phyloP scores from a whole-genome alignment of 2,113 vertebrate genomes.

The Dasyornis broadbenti region DNA sequence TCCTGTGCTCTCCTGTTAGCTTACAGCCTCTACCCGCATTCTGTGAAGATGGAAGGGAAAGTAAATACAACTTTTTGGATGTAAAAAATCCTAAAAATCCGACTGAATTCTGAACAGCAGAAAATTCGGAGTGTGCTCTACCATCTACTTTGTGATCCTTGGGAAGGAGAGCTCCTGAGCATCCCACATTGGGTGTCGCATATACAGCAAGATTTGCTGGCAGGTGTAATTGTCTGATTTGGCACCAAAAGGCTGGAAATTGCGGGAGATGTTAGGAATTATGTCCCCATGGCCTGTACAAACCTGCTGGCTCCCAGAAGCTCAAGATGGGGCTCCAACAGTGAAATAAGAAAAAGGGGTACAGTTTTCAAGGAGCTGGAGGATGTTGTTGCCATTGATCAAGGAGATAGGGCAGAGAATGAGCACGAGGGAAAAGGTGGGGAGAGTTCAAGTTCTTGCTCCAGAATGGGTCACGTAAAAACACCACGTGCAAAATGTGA shows the following conservation, averaged over 20 bases:
- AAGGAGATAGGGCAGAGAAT: background rate
- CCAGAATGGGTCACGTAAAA: background rate
- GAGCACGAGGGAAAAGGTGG: background rate
- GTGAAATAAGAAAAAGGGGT: background rate
- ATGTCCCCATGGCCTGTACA: background rate
- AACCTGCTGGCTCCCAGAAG: background rate
- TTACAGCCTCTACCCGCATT: background rate
- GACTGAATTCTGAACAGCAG: background rate
- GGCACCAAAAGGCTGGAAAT: background rate
- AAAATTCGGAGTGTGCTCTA: background rate
- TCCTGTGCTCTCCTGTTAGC: background rate
- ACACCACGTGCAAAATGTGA: accelerated
- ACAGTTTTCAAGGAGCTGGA: background rate
- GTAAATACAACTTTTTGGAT: background rate
- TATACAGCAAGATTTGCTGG: accelerated
- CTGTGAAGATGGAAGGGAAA: background rate
- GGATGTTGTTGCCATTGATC: background rate
- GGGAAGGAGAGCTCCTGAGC: background rate
- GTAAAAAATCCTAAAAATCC: background rate
- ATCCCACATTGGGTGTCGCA: accelerated
- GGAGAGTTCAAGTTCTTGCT: background rate
- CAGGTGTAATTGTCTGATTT: background rate
- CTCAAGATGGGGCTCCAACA: background rate
- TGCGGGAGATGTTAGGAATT: background rate
- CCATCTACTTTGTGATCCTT: background rate